Evolutionary conservation across 1,140 invertebrate species (phyloP).

Genomic region (Neuroterus valhalla): DNA sequence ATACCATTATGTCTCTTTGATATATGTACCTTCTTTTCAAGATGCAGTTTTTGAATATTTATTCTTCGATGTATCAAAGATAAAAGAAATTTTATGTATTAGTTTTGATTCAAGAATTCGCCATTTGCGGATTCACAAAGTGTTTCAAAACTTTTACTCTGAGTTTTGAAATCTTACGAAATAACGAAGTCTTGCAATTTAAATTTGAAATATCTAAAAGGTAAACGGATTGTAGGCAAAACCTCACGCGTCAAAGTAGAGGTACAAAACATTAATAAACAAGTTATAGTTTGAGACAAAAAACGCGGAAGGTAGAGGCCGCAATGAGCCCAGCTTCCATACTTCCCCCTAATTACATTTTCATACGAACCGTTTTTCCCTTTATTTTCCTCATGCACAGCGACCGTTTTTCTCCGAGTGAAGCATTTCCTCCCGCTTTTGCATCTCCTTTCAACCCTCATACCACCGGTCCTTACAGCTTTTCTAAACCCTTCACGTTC

Average conservation of each 20-base stretch:
- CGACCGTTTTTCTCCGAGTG: constrained; percentile 61
- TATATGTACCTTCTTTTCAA: not conserved
- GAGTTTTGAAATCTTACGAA: too few species aligned
- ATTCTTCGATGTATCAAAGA: not conserved
- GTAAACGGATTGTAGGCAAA: not conserved
- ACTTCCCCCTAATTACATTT: constrained; percentile 71
- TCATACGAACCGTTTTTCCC: constrained; percentile 70
- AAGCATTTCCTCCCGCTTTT: constrained; percentile 37
- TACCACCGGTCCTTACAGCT: constrained; percentile 36
- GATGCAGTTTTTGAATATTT: not conserved
- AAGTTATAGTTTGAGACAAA: constrained; percentile 62
- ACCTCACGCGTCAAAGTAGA: not conserved
- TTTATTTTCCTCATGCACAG: constrained; percentile 62
- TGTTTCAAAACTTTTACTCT: too few species aligned
- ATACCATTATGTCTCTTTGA: constrained; percentile 12
- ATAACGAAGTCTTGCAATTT: too few species aligned
- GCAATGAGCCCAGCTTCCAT: constrained; percentile 68
- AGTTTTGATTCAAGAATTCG: not conserved
- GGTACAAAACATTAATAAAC: constrained; percentile 58
- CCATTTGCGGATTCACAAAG: too few species aligned
- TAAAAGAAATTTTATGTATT: not conserved
- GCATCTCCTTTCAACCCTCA: not conserved
- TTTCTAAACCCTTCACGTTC: constrained; percentile 27
- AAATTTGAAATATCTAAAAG: too few species aligned
- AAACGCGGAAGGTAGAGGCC: constrained; percentile 59